Evolutionary conservation across 2,113 vertebrate species (phyloP).

Genomic region (Micromys minutus): DNA sequence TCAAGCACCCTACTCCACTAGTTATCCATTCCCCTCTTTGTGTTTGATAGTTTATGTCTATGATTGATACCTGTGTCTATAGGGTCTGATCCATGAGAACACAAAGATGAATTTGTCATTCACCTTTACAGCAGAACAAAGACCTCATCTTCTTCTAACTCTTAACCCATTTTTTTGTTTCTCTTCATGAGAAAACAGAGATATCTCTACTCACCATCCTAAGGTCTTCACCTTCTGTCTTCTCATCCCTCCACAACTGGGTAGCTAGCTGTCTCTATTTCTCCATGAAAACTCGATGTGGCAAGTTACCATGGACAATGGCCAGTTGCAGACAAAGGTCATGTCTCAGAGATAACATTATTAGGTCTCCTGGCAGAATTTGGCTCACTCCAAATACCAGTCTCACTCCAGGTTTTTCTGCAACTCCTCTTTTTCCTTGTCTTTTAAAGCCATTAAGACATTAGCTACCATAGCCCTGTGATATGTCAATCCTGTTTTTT

Average conservation of each 20-base stretch:
- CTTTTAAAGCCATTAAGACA: background rate
- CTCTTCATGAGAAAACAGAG: background rate
- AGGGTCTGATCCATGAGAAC: background rate
- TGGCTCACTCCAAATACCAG: background rate
- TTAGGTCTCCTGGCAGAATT: no score
- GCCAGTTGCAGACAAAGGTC: background rate
- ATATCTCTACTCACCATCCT: background rate
- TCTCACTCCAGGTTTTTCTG: background rate
- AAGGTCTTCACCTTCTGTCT: background rate
- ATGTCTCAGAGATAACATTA: background rate
- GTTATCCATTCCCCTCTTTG: background rate
- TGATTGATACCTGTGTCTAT: background rate
- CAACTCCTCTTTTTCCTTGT: background rate
- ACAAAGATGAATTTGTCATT: background rate
- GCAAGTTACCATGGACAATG: background rate
- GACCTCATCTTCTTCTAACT: background rate
- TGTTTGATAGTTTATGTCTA: no score
- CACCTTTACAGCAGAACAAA: background rate
- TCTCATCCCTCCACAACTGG: background rate
- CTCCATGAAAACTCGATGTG: background rate
- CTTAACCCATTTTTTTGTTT: background rate
- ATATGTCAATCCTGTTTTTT: accelerated
- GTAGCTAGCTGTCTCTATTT: background rate
- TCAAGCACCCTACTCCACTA: background rate
- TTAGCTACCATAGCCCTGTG: background rate